Evolutionary conservation across 2,113 vertebrate genomes (phyloP).

Genomic region (Kryptolebias marmoratus): DNA sequence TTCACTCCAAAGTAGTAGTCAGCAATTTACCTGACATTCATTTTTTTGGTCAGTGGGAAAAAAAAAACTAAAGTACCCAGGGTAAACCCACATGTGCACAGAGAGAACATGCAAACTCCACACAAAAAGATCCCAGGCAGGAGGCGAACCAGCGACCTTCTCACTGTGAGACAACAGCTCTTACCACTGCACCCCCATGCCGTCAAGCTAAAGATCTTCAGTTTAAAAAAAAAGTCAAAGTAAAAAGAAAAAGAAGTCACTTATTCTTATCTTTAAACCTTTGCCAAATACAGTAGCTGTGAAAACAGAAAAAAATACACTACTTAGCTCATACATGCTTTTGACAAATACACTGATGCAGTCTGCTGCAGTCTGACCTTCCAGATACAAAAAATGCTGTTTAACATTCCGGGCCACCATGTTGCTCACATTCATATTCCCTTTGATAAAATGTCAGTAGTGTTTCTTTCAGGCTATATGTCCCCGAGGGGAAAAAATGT

Average conservation of each 20-base stretch:
- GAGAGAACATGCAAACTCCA: no score
- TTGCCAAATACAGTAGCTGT: conserved; percentile 2
- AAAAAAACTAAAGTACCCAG: no score
- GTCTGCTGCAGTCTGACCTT: conserved; percentile 26
- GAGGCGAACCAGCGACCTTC: no score
- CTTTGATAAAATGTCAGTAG: conserved; percentile 17
- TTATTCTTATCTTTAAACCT: background rate
- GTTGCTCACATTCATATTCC: conserved; percentile 9
- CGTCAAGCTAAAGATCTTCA: conserved; percentile 46
- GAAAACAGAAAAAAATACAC: conserved; percentile 43
- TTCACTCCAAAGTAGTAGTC: no score
- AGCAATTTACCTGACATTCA: no score
- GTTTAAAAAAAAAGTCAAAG: background rate
- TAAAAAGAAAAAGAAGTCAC: conserved; percentile 2
- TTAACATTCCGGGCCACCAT: conserved; percentile 18
- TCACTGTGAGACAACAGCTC: no score
- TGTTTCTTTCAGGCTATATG: conserved; percentile 6
- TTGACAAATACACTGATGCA: background rate
- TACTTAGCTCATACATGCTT: conserved; percentile 9
- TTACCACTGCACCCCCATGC: background rate
- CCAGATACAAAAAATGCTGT: conserved; percentile 1
- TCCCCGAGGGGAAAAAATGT: background rate
- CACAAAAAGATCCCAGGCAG: no score
- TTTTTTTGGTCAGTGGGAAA: no score
- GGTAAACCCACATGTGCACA: no score